Evolutionary conservation across 2,797 vertebrate species (phyloP), one percentile per base, ranked within the genome.

Genomic region (Picus viridis): DNA sequence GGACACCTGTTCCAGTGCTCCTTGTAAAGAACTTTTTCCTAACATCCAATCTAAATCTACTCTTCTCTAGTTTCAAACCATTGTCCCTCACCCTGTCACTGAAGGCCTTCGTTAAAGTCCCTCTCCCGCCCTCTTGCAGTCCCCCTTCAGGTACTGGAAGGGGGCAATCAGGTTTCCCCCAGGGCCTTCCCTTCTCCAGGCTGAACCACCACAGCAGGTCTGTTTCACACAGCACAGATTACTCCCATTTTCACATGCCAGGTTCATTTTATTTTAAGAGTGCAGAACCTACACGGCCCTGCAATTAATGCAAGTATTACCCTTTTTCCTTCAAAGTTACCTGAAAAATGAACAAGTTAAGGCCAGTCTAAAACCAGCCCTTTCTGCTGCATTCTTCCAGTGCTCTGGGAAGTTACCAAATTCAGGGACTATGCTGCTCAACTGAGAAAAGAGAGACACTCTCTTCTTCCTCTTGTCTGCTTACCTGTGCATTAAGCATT

Each of bases 301-400:
- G 23, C 51, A 56, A 43, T 6, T 64, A 54, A 74, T 0, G 9
- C 15, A 26, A 0, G 39, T 12, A 39, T 39, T 39, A 12, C 0
- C 5, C 64, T 30, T 2, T 4, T 24, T 90, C 12, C 17, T 74
- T 47, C 12, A 9, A 68, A 86, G 22, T 26, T 65, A 49, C 1
- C 0, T 2, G 58, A 61, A 18, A 73, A 78, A 27, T 5, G 3
- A 76, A 32, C 2, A 26, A 27, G 27, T 43, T 58, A 23, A n/a
- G 26, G 45, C 16, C 59, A 22, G 36, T 8, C 18, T 51, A 67
- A 68, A 88, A 76, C 19, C n/a, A 68, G 63, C 7, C 5, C 8
- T 18, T 69, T 45, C 26, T 29, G 16, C 14, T 4, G 2, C 51
- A 24, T 22, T 54, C 43, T 63, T 45, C 4, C 1, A 17, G 11